phyloP scores from a whole-genome alignment of 2,113 vertebrate species.

The Sporophila hypoxantha region DNA sequence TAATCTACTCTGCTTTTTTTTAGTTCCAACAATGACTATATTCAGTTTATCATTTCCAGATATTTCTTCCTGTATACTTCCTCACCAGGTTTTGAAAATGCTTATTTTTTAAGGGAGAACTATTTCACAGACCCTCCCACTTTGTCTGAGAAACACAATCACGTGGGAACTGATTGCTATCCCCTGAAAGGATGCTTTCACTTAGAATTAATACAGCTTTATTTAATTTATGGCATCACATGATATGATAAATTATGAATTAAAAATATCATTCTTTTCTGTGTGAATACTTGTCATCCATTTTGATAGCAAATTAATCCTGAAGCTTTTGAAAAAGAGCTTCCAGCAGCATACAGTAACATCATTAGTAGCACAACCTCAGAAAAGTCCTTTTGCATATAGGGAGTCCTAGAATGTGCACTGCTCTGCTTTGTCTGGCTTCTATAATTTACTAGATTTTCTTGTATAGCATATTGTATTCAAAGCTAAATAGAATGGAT shows the following conservation, averaged over 20 bases:
- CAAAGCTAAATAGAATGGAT: neutral
- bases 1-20: neutral
- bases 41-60: slow-evolving; percentile 21
- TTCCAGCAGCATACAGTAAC: neutral
- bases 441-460: neutral
- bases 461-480: neutral
- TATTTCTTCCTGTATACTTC: slow-evolving; percentile 12
- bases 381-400: neutral
- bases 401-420: neutral
- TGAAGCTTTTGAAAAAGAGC: neutral
- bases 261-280: slow-evolving; percentile 55
- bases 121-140: neutral
- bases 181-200: slow-evolving; percentile 16
- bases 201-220: slow-evolving; percentile 49
- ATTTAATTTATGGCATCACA: slow-evolving; percentile 59
- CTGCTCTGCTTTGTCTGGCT: neutral
- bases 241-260: slow-evolving; percentile 61
- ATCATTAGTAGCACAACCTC: neutral
- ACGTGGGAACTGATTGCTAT: neutral
- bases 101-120: neutral
- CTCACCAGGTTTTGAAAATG: neutral
- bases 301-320: slow-evolving; percentile 55
- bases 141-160: neutral
- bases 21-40: neutral
- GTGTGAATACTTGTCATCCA: slow-evolving; percentile 41